Percentiles rank a stretch among this genome's conserved stretches.
Conservation (phyloP, 2,113 vertebrate species). For the Irena cyanogastra region DNA sequence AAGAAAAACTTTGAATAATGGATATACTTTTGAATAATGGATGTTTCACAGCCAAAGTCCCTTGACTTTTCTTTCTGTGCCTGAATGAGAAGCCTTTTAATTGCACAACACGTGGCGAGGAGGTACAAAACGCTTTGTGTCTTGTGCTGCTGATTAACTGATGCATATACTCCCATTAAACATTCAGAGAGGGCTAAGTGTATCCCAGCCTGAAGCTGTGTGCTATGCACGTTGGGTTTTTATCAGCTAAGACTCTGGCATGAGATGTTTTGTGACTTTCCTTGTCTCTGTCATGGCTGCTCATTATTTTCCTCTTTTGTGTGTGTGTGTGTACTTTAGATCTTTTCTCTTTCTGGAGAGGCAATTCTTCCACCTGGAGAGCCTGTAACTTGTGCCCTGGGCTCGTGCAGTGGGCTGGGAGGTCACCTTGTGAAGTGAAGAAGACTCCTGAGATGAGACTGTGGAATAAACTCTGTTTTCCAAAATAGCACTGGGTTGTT, state of each 20-base stretch:
- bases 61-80: constrained; percentile 45
- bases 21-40: constrained; percentile 65
- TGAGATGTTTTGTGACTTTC: neutral
- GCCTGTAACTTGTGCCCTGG: neutral
- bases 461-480: neutral
- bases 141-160: constrained; percentile 25
- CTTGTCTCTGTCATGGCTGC: neutral
- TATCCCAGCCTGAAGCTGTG: neutral
- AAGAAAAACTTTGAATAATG: constrained; percentile 63
- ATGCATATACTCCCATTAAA: constrained; percentile 27
- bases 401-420: neutral
- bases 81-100: constrained; percentile 57
- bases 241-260: neutral
- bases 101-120: constrained; percentile 21
- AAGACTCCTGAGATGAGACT: neutral
- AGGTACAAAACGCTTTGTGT: constrained; percentile 44
- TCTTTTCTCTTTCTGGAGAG: neutral
- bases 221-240: neutral
- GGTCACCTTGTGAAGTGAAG: neutral
- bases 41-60: constrained; percentile 28
- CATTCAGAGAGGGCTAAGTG: constrained; percentile 28
- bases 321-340: neutral
- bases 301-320: neutral
- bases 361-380: neutral
- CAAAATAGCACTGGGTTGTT: neutral